Base-by-base conservation (phyloP, 2,797 vertebrate genomes). In the Oreochromis grahami region DNA sequence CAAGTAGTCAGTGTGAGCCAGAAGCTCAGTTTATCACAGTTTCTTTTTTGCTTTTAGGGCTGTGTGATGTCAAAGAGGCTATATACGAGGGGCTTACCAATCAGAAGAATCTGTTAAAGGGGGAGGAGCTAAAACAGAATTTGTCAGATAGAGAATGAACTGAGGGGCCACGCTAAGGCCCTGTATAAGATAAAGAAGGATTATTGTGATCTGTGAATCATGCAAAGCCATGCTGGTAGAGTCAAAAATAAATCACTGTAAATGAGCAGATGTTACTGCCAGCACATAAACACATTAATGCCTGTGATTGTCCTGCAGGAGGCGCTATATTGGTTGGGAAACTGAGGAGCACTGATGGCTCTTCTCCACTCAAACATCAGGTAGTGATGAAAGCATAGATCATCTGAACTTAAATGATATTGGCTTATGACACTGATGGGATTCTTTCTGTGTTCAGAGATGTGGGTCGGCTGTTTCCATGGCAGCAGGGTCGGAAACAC, bases 301-400 rank as follows among this genome's bases (percentile, higher is more conserved):
- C 21, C 45, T 65, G 10, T 84, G 19, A 84, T 34, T 86, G 65
- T 87, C 79, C 82, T 58, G 4, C 58, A 94, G 92, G 92, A 32
- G 92, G 92, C 3, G 93, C 91, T 78, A 77, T 94, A 5, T 86
- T 94, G 0, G 93, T 93, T 43, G 91, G 91, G 9, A 87, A 81
- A 58, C 19, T 82, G 50, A 87, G 24, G 65, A 56, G 5, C 14
- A n/a, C 24, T 2, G 86, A 86, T 4, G 78, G 60, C 1, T 15
- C 19, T 2, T 84, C 86, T 48, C 80, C 87, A 2, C 3, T 14
- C 79, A 91, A 77, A 80, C 74, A 74, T 8, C 90, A 86, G 90
- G 90, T 91, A 32, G 79, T 1, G 10, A 36, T 6, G 5, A 5
- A 34, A 29, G 70, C 19, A 36, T 50, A 70, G 38, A 13, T 52